A percentile compares a stretch with the other conserved stretches of the same genome.
Evolutionary conservation across 1,140 invertebrate species (phyloP).

Genomic region (Saccostrea glomerata): DNA sequence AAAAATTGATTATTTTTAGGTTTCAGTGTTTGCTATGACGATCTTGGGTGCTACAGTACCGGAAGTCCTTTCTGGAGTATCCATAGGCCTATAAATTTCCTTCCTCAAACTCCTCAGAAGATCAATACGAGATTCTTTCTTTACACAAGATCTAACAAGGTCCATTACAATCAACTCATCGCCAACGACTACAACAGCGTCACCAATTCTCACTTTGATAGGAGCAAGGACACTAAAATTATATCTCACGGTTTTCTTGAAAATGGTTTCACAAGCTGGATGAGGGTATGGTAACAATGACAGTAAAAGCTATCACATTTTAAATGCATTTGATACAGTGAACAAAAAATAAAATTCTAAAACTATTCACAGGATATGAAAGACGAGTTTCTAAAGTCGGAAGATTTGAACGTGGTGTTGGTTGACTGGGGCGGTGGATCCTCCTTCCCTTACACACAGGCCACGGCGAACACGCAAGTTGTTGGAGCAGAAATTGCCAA

Average conservation of each 20-base stretch:
- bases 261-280: conserved; percentile 92
- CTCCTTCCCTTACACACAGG: conserved; percentile 89
- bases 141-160: conserved; percentile 75
- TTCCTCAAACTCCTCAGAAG: conserved; percentile 89
- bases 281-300: conserved; percentile 76
- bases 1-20: conserved; percentile 50
- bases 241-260: conserved; percentile 97
- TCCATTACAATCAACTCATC: conserved; percentile 65
- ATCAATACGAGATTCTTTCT: conserved; percentile 86
- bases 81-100: conserved; percentile 84
- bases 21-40: conserved; percentile 88
- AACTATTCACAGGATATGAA: conserved; percentile 64
- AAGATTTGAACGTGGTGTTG: conserved; percentile 92
- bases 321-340: background rate
- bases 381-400: conserved; percentile 73
- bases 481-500: conserved; percentile 94
- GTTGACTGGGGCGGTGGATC: conserved; percentile 96
- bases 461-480: conserved; percentile 93
- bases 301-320: background rate
- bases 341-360: background rate
- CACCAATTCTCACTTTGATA: conserved; percentile 59
- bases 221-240: conserved; percentile 82
- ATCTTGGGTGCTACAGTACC: conserved; percentile 96
- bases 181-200: conserved; percentile 79
- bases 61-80: conserved; percentile 92